Evolutionary conservation across 1,140 invertebrate species (phyloP).

Genomic region (Spodoptera litura): DNA sequence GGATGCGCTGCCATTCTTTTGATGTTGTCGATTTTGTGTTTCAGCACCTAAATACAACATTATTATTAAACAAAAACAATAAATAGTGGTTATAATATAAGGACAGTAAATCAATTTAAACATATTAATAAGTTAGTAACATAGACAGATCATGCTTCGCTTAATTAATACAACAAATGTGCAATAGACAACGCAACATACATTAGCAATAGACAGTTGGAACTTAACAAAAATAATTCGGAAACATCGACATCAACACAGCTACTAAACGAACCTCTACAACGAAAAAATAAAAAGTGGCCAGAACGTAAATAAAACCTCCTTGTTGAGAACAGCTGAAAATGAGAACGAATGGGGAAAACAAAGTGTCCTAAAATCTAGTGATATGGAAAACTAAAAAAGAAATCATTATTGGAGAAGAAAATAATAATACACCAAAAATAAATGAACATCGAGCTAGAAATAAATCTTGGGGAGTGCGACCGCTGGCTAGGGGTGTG

Average conservation of each 20-base stretch:
- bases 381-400: constrained; percentile 54
- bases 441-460: constrained; percentile 62
- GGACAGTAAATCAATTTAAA: neutral
- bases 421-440: constrained; percentile 54
- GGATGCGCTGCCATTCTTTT: constrained; percentile 98
- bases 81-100: constrained; percentile 8
- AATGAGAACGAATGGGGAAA: constrained; percentile 48
- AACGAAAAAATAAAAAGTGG: constrained; percentile 30
- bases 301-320: constrained; percentile 42
- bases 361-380: constrained; percentile 50
- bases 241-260: constrained; percentile 30
- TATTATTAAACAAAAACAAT: constrained; percentile 42
- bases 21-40: constrained; percentile 96
- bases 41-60: constrained; percentile 89
- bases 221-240: constrained; percentile 35
- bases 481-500: constrained; percentile 52
- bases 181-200: constrained; percentile 50
- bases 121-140: constrained; percentile 38
- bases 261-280: constrained; percentile 33
- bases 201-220: constrained; percentile 49
- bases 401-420: constrained; percentile 41
- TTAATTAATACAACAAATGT: constrained; percentile 48
- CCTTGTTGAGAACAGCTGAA: constrained; percentile 43
- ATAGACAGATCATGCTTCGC: constrained; percentile 58
- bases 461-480: constrained; percentile 55